Conservation (phyloP, 2,113 vertebrate genomes). For the Raja brachyura region DNA sequence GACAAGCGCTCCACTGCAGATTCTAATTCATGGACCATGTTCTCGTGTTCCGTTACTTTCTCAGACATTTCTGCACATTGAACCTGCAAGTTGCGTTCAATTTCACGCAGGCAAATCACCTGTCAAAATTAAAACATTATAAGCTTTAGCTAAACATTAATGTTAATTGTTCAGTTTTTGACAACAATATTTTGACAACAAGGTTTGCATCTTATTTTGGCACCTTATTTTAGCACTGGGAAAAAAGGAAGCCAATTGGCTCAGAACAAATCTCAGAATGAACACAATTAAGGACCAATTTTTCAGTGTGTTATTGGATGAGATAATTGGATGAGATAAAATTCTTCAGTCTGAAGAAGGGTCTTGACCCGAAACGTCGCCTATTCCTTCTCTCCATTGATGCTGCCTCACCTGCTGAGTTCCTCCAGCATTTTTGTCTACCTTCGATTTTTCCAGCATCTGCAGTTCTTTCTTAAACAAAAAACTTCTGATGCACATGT, state of each 20-base stretch:
- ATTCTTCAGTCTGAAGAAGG: no score
- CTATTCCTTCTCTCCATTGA: no score
- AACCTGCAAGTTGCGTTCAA: slow-evolving; percentile 59
- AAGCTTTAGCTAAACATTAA: background rate
- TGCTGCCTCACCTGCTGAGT: no score
- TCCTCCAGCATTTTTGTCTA: no score
- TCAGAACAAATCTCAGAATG: background rate
- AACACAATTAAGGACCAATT: background rate
- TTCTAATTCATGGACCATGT: slow-evolving; percentile 58
- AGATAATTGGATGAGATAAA: background rate
- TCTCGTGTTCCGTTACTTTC: slow-evolving; percentile 60
- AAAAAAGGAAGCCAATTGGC: background rate
- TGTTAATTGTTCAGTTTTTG: background rate
- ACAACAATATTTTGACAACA: background rate
- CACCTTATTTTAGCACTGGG: background rate
- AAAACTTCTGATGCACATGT: background rate
- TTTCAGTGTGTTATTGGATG: background rate
- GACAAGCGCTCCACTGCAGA: slow-evolving; percentile 63
- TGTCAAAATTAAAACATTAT: slow-evolving; percentile 48
- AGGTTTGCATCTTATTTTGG: background rate
- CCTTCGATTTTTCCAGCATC: no score
- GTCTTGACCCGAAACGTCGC: no score
- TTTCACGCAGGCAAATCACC: slow-evolving; percentile 72
- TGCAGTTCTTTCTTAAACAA: no score
- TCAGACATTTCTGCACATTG: slow-evolving; percentile 69